These are phyloP conservation scores for Chrysaora quinquecirrha DNA, from an alignment of 30 jellyfish, hydroid and myxozoan genomes.

Conservation along the genomic window DNA sequence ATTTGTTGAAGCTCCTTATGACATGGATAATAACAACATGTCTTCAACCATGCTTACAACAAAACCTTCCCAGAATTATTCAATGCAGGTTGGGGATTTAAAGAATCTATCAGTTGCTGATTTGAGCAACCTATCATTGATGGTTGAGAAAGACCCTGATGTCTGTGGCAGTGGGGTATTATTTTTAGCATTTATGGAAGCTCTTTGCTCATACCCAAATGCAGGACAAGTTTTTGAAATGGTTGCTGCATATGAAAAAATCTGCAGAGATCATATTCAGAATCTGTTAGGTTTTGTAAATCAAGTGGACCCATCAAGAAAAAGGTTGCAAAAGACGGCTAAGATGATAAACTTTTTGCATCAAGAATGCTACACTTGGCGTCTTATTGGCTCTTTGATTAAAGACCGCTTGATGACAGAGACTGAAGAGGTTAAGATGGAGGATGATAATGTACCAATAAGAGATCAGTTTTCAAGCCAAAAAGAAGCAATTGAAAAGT, in stretches of 20 bases:
- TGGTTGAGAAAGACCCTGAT: slow-evolving; percentile 70
- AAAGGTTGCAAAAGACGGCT: slow-evolving; percentile 61
- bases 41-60: neutral
- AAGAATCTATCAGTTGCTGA: slow-evolving; percentile 13
- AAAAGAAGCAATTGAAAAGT: slow-evolving; percentile 60
- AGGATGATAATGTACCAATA: slow-evolving; percentile 1
- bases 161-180: slow-evolving; percentile 56
- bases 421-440: slow-evolving; percentile 14
- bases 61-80: neutral
- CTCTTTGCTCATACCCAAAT: slow-evolving; percentile 51
- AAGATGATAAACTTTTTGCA: slow-evolving; percentile 69
- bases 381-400: slow-evolving; percentile 80
- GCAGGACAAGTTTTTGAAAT: slow-evolving; percentile 90
- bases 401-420: slow-evolving; percentile 59
- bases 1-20: neutral
- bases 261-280: slow-evolving; percentile 72
- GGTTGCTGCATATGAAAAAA: slow-evolving; percentile 73
- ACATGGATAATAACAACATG: neutral
- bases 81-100: too few relatives aligned
- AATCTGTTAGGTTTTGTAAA: slow-evolving; percentile 40
- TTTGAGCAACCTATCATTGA: slow-evolving; percentile 18
- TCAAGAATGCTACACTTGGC: slow-evolving; percentile 97
- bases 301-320: slow-evolving; percentile 84
- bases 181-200: slow-evolving; percentile 62
- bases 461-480: slow-evolving; percentile 75